These are phyloP conservation scores for Theocolax elegans DNA, from an alignment of 1,140 invertebrate genomes.

Conservation along the genomic window DNA sequence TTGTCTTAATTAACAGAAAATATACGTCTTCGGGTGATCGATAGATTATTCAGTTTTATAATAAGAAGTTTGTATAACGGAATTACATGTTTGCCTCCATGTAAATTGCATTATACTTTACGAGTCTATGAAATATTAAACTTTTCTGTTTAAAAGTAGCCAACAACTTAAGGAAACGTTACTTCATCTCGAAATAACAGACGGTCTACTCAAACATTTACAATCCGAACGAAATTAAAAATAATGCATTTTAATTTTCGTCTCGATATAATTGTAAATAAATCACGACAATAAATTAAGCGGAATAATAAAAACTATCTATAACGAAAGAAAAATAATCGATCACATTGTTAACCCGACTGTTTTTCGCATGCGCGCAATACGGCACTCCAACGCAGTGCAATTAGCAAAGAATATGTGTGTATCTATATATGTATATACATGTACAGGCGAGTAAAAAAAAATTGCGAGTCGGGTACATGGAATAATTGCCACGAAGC, in stretches of 20 bases:
- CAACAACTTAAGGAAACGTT: neutral
- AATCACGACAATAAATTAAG: too few species aligned
- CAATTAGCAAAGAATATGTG: too few species aligned
- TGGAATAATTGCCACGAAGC: constrained; percentile 30
- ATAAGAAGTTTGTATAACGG: neutral
- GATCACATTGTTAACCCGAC: too few species aligned
- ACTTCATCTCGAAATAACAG: neutral
- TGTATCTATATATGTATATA: too few species aligned
- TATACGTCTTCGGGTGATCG: neutral
- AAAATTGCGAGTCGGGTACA: neutral
- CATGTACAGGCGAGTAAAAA: too few species aligned
- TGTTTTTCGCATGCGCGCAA: too few species aligned
- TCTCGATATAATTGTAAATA: neutral
- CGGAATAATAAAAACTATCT: neutral
- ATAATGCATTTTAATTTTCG: too few species aligned
- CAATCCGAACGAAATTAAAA: neutral
- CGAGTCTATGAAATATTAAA: neutral
- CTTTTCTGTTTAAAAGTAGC: neutral
- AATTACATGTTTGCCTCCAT: neutral
- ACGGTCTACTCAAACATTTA: neutral
- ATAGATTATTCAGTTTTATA: constrained; percentile 13
- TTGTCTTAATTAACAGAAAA: neutral
- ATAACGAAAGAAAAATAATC: neutral
- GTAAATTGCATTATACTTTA: neutral
- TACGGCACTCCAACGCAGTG: too few species aligned